Base-by-base conservation (phyloP, 2,888 invertebrate genomes). In the Parnassius orleans region DNA sequence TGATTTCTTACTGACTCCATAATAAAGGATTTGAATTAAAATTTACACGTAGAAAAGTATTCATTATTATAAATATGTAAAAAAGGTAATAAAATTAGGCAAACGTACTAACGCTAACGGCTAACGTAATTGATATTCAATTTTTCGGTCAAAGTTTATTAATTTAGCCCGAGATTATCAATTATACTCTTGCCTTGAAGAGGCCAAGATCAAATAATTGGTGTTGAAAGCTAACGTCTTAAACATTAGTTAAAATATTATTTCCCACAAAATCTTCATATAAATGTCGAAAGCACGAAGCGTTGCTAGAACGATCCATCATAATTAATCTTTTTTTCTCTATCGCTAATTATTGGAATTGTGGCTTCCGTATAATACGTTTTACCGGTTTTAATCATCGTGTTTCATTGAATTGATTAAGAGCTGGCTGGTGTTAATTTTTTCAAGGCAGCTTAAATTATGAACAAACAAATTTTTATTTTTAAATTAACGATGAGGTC, bases 311-410 rank as follows among this genome's bases (percentile, higher is more conserved):
- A 66, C 72, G 75, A 81, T 83, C 79, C 78, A 71, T 81, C 79
- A 81, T 87, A 83, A 86, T 86, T 76, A 75, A 73, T 76, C 73
- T 76, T 75, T 83, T 86, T 87, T 82, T 82, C 68, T 52, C 68
- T 47, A 63, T 71, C 69, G 67, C 76, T 83, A 84, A 84, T 84
- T 82, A 78, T 77, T 69, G 64, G 72, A 61, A 66, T 57, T 63
- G 66, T 66, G 69, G 78, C 84, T 89, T 90, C 90, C 90, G 88
- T 84, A 86, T 86, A 65, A 63, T 61, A 69, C 73, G 65, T 76
- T 87, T 86, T 75, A 86, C 86, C 77, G 81, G 76, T 78, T 77
- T 68, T 81, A 81, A 83, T 84, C 71, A 77, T 67, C 72, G 69
- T 70, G 69, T 74, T 84, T 83, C 81, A 75, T 68, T 82, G 86